phyloP scores from a whole-genome alignment of 2,888 invertebrate species.

The Rhorus exstirpatorius region DNA sequence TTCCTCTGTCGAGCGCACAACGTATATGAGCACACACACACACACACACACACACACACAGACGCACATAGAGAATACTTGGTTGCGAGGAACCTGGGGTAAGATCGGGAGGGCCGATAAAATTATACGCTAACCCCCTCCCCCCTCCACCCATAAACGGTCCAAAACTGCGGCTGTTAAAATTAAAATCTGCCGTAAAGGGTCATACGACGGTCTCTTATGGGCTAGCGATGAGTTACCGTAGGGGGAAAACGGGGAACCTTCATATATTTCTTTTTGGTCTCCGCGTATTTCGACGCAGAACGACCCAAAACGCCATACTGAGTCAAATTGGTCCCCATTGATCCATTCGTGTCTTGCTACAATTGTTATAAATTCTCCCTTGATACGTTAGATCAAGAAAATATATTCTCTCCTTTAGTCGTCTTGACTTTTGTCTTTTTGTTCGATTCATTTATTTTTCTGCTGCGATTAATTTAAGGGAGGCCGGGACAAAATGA shows the following conservation, averaged over 20 bases:
- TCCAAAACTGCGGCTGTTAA: constrained; percentile 81
- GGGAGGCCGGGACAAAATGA: not conserved
- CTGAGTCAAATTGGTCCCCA: constrained; percentile 24
- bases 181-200: constrained; percentile 84
- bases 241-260: constrained; percentile 21
- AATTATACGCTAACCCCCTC: constrained; percentile 83
- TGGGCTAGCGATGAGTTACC: constrained; percentile 67
- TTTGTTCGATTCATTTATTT: constrained; percentile 2
- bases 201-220: constrained; percentile 69
- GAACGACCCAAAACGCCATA: constrained; percentile 20
- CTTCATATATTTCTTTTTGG: constrained; percentile 17
- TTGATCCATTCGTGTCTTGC: constrained; percentile 36
- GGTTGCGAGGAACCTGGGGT: constrained; percentile 75
- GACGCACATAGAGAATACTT: constrained; percentile 77
- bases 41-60: constrained; percentile 20
- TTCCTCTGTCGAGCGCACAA: constrained; percentile 36
- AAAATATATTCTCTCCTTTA: not conserved
- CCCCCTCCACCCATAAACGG: constrained; percentile 83
- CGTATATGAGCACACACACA: not conserved
- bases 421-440: not conserved
- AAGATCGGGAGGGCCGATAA: constrained; percentile 84
- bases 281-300: constrained; percentile 30
- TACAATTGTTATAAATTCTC: constrained; percentile 56
- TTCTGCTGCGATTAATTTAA: not conserved
- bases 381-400: constrained; percentile 21